Evolutionary conservation across 2,113 vertebrate species (phyloP), one percentile per base, ranked within the genome.

Genomic region (Brachirus orientalis): DNA sequence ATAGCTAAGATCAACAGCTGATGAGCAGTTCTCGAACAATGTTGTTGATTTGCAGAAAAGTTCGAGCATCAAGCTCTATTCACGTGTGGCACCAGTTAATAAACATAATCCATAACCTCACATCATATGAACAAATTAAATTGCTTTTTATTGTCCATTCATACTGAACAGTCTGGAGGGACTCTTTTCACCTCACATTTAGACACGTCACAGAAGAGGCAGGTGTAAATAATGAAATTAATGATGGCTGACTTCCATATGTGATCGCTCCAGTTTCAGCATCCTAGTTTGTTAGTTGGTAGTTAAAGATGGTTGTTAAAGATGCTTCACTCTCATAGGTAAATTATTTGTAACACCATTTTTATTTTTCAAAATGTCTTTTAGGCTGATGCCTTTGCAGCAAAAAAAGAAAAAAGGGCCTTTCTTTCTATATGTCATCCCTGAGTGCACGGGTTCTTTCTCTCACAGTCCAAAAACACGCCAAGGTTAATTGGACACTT

Each of bases 21-120:
- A 69, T 44, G 65, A 53, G 65, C 69, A 53, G 18, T 10, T 13
- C 65, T 80, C 76, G 71, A 64, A 69, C 51, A 3, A 70, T 19
- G 60, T 33, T 33, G 57, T 33, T 71, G 71, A 74, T 69, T 75
- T 66, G 46, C 55, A 52, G 65, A 40, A 37, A 46, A 69, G 57
- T 54, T 72, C 47, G 57, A 73, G 78, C 63, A 66, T 67, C n/a
- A n/a, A n/a, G n/a, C n/a, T n/a, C 59, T 63, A 56, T 57, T 80
- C 66, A 18, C 47, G 62, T 80, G 60, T 55, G 46, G 47, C 38
- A 64, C 22, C 56, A 52, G 14, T 35, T 7, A 58, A 66, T 22
- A 51, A 64, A 8, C 36, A 44, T 45, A 19, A 60, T 18, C 51
- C 37, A 50, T 12, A 50, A 45, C 13, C 41, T 46, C 46, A 14